These are phyloP conservation scores for Heterohyrax brucei DNA, from an alignment of 2,797 vertebrate species.

Conservation along the genomic window DNA sequence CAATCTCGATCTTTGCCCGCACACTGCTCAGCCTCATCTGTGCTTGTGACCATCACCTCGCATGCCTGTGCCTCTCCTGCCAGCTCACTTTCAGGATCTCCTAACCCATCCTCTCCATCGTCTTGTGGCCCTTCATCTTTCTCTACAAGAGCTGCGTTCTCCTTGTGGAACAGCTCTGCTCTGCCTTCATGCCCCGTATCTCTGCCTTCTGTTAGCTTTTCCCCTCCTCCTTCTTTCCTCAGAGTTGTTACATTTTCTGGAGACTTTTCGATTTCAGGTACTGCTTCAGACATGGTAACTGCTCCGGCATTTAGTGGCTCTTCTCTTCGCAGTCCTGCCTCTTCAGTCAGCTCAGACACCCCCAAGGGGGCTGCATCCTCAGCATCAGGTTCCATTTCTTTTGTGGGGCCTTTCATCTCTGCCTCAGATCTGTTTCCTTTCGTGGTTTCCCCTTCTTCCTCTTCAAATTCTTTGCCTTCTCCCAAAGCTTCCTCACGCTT, in stretches of 20 bases:
- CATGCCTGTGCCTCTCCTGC: fast-evolving
- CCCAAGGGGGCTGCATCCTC: fast-evolving
- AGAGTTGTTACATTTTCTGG: background rate
- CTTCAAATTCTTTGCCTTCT: background rate
- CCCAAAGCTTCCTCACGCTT: background rate
- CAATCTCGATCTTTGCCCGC: background rate
- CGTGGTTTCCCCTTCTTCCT: background rate
- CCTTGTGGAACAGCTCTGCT: no score
- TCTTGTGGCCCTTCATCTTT: fast-evolving
- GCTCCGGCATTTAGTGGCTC: background rate
- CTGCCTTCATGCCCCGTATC: background rate
- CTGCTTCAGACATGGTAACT: background rate
- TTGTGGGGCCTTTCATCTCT: background rate
- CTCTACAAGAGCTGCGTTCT: fast-evolving
- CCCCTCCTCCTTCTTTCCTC: background rate
- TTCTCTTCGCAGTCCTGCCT: background rate
- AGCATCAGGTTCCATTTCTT: background rate
- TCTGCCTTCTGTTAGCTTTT: background rate
- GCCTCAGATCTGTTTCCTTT: background rate
- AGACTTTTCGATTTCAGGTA: background rate
- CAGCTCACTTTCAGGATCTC: background rate
- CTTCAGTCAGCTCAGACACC: background rate
- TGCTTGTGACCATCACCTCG: fast-evolving
- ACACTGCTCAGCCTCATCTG: background rate
- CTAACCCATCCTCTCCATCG: fast-evolving